A percentile compares a stretch with the other conserved stretches of the same genome.
These are phyloP conservation scores for Aphidoletes aphidimyza DNA, from an alignment of 2,888 invertebrate species.

Conservation along the genomic window DNA sequence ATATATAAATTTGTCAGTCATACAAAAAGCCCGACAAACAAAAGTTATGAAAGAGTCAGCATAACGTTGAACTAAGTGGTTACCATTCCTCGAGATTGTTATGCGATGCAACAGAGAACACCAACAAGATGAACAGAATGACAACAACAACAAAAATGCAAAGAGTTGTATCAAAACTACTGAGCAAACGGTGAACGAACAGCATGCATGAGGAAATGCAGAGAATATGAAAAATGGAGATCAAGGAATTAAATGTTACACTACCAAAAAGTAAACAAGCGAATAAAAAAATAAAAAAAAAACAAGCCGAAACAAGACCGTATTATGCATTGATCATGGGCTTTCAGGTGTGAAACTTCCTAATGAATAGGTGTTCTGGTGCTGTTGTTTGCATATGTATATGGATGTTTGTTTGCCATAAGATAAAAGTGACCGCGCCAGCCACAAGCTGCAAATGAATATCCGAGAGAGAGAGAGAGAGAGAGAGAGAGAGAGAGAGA, in stretches of 20 bases:
- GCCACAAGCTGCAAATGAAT: neutral
- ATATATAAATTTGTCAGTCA: neutral
- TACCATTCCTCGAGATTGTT: neutral
- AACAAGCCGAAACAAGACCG: neutral
- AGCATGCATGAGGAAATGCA: neutral
- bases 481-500: too few relatives aligned
- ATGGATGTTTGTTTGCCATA: neutral
- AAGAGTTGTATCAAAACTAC: neutral
- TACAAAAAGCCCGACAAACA: neutral
- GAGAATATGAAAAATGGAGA: neutral
- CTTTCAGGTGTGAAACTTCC: conserved; percentile 24
- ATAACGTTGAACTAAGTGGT: neutral
- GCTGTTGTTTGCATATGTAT: neutral
- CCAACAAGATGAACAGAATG: neutral
- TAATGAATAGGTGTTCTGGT: neutral
- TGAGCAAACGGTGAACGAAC: neutral
- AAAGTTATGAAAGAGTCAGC: neutral
- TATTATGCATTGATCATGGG: conserved; percentile 17
- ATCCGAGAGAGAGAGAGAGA: neutral
- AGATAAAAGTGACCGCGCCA: conserved; percentile 23
- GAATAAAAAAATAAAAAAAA: neutral
- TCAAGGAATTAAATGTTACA: neutral
- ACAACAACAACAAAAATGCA: neutral
- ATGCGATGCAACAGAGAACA: neutral
- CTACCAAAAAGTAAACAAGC: conserved; percentile 8